Base-by-base conservation (phyloP, 2,888 invertebrate species). In the Parnassius mnemosyne region DNA sequence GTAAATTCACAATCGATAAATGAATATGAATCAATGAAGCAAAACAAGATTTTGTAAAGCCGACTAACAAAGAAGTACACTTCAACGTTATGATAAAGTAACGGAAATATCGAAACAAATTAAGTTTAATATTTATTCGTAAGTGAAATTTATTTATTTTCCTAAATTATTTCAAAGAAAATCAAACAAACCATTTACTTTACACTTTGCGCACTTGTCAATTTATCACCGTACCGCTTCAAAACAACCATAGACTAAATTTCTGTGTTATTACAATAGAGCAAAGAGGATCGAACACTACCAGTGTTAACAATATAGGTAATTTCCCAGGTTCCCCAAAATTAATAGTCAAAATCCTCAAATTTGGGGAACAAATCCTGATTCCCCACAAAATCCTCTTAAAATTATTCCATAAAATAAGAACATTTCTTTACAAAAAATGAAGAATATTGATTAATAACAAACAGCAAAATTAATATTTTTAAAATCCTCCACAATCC, bases 141-240 rank as follows among this genome's bases (percentile, higher is more conserved):
- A 46, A 51, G 61, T 34, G 34, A 56, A 50, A 55, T 60, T 60
- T 60, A 46, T 62, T 55, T 47, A 42, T 56, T 65, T 66, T 56
- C 46, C 52, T 42, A 55, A 43, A 34, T 34, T 55, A 57, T 65
- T 60, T 65, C 66, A 61, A 64, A 69, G 53, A 57, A 67, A 64
- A 65, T 69, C 65, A 66, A 60, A 63, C 63, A 64, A 65, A 68
- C 70, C 68, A 68, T 60, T 59, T 61, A 66, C 66, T 70, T 61
- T 66, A 69, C 66, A 65, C 64, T 70, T 68, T 75, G 78, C 80
- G 81, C 77, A 83, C 77, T 81, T 83, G 83, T 81, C 83, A 83
- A 75, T 67, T 65, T 75, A 78, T 74, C 59, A 63, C 60, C 60
- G 20, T 71, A 76, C 73, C 71, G 70, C 69, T 70, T 73, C 75